Evolutionary conservation across 64 coral and sea anemone species (phyloP), one percentile per base, ranked within the genome.

Genomic region (Pocillopora verrucosa): DNA sequence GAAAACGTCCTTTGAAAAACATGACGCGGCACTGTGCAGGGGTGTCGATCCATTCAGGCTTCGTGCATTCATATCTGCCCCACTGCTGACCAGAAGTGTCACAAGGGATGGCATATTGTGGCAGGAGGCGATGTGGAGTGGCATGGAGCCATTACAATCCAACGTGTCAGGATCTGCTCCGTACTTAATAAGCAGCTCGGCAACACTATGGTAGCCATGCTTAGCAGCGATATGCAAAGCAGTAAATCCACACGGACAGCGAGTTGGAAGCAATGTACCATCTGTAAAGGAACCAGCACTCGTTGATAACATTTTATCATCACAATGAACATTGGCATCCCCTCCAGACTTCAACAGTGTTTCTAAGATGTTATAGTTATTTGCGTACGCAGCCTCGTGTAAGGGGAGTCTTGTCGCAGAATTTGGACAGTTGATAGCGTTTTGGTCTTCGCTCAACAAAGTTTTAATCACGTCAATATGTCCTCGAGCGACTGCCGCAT

Each of bases 51-150:
- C 87, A 86, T 92, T 92, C 1, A 34, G 15, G 10, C 67, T 85
- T 59, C 36, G 76, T 34, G 36, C 73, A 78, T 92, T 87, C 4
- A 89, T 68, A 37, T 89, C 56, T 58, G 59, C 80, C 16, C 72
- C 63, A 17, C 76, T 17, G 2, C 60, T 56, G 13, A 84, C 74
- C 13, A 89, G 79, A 60, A 92, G 90, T 15, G 78, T 13, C 0
- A 70, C 15, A 5, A 96, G 12, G 3, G 92, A 34, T 61, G 59
- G 25, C 16, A 20, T 35, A 9, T 75, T 80, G 9, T 56, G 81
- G 72, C 94, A 96, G 3, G 89, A 80, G 60, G 93, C 93, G 74
- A 94, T n/a, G 35, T 94, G 93, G 4, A 91, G 67, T 51, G 93
- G 82, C 22, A 80, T 83, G 1, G 88, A 75, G 10, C 89, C 89